Evolutionary conservation across 2,797 vertebrate genomes (phyloP).

Genomic region (Pseudochaenichthys georgianus): DNA sequence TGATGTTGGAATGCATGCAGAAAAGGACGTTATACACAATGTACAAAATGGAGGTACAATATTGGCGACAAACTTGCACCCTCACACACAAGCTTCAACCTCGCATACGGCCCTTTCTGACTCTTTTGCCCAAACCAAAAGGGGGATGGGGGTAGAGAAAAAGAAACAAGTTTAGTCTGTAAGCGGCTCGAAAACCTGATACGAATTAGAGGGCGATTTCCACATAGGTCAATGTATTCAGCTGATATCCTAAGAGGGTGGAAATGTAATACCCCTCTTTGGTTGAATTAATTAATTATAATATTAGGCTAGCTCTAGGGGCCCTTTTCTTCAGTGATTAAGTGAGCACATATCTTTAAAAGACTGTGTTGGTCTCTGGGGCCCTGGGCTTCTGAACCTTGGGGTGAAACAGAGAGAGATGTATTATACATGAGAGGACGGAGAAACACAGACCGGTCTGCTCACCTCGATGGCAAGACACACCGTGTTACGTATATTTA

Average conservation of each 20-base stretch:
- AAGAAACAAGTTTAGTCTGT: constrained; percentile 92
- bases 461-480: constrained; percentile 65
- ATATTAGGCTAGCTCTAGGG: constrained; percentile 98
- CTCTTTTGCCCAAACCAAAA: constrained; percentile 28
- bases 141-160: constrained; percentile 51
- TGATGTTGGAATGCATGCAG: constrained; percentile 11
- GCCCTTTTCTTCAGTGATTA: constrained; percentile 99
- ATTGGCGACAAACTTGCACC: constrained; percentile 33
- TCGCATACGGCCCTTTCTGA: constrained; percentile 46
- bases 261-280: constrained; percentile 99
- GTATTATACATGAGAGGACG: constrained; percentile 85
- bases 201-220: constrained; percentile 98
- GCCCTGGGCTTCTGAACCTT: constrained; percentile 86
- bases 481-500: constrained; percentile 52
- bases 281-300: constrained; percentile 99
- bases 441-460: constrained; percentile 71
- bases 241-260: constrained; percentile 98
- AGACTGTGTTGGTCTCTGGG: constrained; percentile 85
- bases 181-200: constrained; percentile 93
- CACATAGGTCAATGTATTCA: constrained; percentile 99
- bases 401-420: constrained; percentile 83
- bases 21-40: constrained; percentile 2
- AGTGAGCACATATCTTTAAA: constrained; percentile 93
- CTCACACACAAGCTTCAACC: constrained; percentile 20
- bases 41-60: constrained; percentile 44